These are phyloP conservation scores for Homalodisca vitripennis DNA, from an alignment of 1,140 invertebrate species.

Conservation along the genomic window DNA sequence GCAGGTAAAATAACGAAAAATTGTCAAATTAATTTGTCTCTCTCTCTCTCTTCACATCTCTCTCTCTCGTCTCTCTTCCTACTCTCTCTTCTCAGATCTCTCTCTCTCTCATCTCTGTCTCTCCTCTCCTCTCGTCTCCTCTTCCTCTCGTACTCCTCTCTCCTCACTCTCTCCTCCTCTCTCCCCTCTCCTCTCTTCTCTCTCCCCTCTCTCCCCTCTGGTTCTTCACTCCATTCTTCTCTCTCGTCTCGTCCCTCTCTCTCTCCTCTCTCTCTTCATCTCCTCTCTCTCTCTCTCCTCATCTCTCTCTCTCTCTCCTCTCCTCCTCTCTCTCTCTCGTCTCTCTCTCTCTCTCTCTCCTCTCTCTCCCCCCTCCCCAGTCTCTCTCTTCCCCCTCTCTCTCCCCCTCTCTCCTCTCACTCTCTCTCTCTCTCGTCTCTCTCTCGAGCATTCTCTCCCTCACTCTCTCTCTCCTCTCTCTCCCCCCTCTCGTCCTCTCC, in stretches of 20 bases:
- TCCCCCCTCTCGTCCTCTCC: neutral
- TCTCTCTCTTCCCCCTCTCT: neutral
- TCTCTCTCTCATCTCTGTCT: too few species aligned
- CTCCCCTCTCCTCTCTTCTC: slow-evolving; percentile 2
- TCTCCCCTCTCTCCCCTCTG: neutral
- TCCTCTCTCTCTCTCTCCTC: slow-evolving; percentile 2
- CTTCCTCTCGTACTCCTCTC: too few species aligned
- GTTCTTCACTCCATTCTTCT: neutral
- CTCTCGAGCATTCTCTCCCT: neutral
- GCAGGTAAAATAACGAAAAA: too few species aligned
- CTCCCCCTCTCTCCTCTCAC: too few species aligned
- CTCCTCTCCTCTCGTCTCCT: neutral
- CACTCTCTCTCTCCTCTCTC: neutral
- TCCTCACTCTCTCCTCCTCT: too few species aligned
- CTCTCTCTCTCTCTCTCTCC: too few species aligned
- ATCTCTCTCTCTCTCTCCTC: too few species aligned
- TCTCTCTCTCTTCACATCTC: neutral
- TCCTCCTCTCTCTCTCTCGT: neutral
- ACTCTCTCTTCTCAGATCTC: too few species aligned
- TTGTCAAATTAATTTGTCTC: too few species aligned
- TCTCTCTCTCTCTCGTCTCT: neutral
- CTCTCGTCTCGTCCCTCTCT: too few species aligned
- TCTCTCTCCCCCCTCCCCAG: neutral
- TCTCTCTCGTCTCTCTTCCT: neutral
- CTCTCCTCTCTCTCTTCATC: neutral